phyloP scores from a whole-genome alignment of 2,113 vertebrate species.

The Hippocampus zosterae region DNA sequence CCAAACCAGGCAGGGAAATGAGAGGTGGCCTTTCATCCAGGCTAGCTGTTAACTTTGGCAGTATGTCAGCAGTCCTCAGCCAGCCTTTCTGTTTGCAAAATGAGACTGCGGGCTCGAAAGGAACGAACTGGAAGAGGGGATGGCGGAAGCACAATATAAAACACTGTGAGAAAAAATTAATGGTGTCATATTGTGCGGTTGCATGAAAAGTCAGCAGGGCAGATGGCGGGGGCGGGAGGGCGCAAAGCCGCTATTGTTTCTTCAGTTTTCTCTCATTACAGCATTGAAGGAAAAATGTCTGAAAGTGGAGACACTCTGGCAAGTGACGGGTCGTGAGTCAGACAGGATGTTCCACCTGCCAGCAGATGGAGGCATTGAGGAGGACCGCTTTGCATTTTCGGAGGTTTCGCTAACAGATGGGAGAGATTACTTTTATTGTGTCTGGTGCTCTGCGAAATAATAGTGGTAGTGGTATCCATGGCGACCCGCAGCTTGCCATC shows the following conservation, averaged over 20 bases:
- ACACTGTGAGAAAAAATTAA: constrained; percentile 32
- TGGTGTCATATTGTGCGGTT: constrained; percentile 20
- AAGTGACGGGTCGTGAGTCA: constrained; percentile 57
- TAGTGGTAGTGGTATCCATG: constrained; percentile 56
- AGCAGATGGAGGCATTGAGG: constrained; percentile 27
- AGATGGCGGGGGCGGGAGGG: constrained; percentile 6
- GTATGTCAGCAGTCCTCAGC: constrained; percentile 29
- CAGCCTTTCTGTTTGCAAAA: constrained; percentile 37
- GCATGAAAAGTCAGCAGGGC: constrained; percentile 5
- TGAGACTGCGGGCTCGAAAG: constrained; percentile 22
- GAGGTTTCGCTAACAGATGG: constrained; percentile 39
- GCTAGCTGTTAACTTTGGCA: constrained; percentile 63
- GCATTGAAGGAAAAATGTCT: constrained; percentile 6
- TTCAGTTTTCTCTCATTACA: constrained; percentile 9
- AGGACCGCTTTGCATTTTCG: constrained; percentile 34
- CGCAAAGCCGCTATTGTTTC: constrained; percentile 15
- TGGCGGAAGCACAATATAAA: constrained; percentile 23
- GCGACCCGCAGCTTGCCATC: constrained; percentile 44
- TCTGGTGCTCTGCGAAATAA: constrained; percentile 39
- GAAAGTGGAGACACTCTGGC: constrained; percentile 23
- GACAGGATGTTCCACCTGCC: constrained; percentile 51
- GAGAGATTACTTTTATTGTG: constrained; percentile 24
- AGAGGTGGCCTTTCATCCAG: constrained; percentile 59
- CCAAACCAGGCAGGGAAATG: constrained; percentile 42
- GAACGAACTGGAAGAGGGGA: constrained; percentile 1